These are phyloP conservation scores for Sinodicranocentrus sp. DNA, from an alignment of 2,888 invertebrate genomes.

Conservation along the genomic window DNA sequence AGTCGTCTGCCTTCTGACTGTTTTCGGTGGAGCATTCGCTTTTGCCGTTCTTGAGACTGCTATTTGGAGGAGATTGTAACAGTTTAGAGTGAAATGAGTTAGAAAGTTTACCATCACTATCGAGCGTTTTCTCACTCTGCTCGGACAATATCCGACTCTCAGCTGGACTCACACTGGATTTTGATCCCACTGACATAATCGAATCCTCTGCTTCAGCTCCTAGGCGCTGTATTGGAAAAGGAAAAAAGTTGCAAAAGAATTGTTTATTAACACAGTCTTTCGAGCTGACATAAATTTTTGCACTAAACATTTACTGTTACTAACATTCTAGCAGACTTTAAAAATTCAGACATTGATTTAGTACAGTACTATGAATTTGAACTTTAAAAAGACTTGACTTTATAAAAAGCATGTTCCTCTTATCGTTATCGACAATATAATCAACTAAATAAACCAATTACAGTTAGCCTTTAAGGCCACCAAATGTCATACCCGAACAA, in stretches of 20 bases:
- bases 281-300: too few species aligned
- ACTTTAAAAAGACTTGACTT: too few species aligned
- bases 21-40: conserved; percentile 16
- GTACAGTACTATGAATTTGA: too few species aligned
- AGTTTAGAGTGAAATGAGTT: conserved; percentile 76
- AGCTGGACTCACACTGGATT: conserved; percentile 70
- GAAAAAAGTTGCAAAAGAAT: conserved; percentile 18
- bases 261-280: conserved; percentile 14
- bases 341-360: too few species aligned
- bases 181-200: conserved; percentile 77
- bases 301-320: too few species aligned
- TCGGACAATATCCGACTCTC: conserved; percentile 74
- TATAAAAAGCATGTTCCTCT: too few species aligned
- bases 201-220: conserved; percentile 83
- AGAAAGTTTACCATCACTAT: conserved; percentile 77
- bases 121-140: conserved; percentile 77
- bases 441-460: too few species aligned
- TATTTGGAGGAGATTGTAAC: conserved; percentile 76
- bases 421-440: too few species aligned
- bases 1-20: conserved; percentile 8
- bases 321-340: too few species aligned
- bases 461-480: too few species aligned
- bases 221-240: conserved; percentile 79
- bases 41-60: conserved; percentile 56
- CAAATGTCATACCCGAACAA: conserved; percentile 84